A percentile compares a stretch with the other conserved stretches of the same genome.
These are phyloP conservation scores for Agrochola circellaris DNA, from an alignment of 2,888 invertebrate species.

Conservation along the genomic window DNA sequence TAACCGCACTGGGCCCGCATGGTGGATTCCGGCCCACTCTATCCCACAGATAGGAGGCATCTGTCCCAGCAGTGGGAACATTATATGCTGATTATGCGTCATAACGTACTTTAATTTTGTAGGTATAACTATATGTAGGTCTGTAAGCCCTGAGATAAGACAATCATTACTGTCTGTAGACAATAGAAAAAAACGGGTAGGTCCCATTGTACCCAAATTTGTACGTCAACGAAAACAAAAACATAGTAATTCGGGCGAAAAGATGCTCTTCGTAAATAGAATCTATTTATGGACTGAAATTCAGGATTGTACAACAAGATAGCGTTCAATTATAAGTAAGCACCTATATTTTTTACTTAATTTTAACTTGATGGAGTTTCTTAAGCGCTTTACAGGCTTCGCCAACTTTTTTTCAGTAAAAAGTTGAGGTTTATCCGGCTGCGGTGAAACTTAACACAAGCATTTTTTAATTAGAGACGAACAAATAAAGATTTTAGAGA, in stretches of 20 bases:
- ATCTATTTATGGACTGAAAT: neutral
- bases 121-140: too few species aligned
- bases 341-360: slow-evolving; percentile 34
- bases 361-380: slow-evolving; percentile 46
- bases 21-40: too few species aligned
- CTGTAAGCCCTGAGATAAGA: too few species aligned
- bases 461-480: slow-evolving; percentile 48
- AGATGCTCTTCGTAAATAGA: neutral
- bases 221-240: neutral
- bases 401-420: slow-evolving; percentile 36
- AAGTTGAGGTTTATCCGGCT: slow-evolving; percentile 50
- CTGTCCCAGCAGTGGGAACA: too few species aligned
- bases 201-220: too few species aligned
- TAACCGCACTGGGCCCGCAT: too few species aligned
- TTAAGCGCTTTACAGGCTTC: slow-evolving; percentile 50
- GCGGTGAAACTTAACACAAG: slow-evolving; percentile 47
- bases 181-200: neutral
- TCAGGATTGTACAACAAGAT: neutral
- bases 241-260: neutral
- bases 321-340: slow-evolving; percentile 16
- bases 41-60: too few species aligned
- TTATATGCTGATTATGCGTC: too few species aligned
- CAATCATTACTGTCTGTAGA: too few species aligned
- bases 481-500: slow-evolving; percentile 20
- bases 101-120: too few species aligned